Evolutionary conservation across 2,797 vertebrate genomes (phyloP), one percentile per base, ranked within the genome.

Genomic region (Kryptolebias ocellatus): DNA sequence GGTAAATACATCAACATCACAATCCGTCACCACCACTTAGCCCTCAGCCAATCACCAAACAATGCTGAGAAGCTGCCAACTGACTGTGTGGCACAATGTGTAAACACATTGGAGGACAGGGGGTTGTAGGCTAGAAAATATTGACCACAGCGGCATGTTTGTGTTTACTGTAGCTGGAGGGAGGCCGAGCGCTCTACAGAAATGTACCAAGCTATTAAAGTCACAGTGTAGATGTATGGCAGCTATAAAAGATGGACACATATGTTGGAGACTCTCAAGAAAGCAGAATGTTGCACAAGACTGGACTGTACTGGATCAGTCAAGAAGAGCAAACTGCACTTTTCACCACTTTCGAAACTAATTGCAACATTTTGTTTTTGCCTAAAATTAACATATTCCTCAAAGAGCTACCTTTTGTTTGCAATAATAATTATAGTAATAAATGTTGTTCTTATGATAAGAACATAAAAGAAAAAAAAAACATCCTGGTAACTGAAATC

Each of bases 1-100:
- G 80, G 87, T 88, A 90, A 92, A 93, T 90, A 89, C 87, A 91
- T 91, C 90, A 92, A 85, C 88, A 89, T 90, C 86, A 82, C 82
- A 78, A 78, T 81, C 87, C 44, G 82, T 93, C 90, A 87, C 74
- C 80, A 70, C 61, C 87, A 83, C 85, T 89, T 87, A 89, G 82
- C 84, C 82, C 45, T 51, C 73, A 74, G 88, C 88, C 90, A 90
- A 87, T 91, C 89, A 83, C 60, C 78, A 81, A 88, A 87, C 89
- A 88, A 79, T 78, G 67, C 58, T 59, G 65, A 74, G 64, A 59
- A 51, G 75, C 76, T 80, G 88, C 83, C 84, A 87, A 67, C 68
- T 27, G 67, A 84, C 83, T 85, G 76, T 62, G 67, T 37, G 17
- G 64, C 28, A 29, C 70, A 49, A 53, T 9, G 29, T 73, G 66